Conservation (phyloP, 2,888 invertebrate genomes). For the Sesia apiformis region DNA sequence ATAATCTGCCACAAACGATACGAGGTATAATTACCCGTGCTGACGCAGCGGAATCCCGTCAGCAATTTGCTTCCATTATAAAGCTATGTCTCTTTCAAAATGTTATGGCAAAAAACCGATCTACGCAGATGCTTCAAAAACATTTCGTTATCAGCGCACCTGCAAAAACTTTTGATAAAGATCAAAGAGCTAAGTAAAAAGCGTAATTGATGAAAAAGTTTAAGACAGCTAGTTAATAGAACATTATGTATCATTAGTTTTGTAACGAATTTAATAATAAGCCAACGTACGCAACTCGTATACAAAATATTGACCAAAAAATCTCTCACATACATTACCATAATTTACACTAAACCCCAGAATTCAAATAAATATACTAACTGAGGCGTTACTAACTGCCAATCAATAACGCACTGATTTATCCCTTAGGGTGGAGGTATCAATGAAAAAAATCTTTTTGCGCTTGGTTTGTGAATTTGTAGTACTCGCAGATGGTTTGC, state of each 20-base stretch:
- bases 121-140: neutral
- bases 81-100: neutral
- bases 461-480: neutral
- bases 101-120: neutral
- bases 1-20: constrained; percentile 15
- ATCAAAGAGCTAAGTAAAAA: neutral
- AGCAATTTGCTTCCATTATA: constrained; percentile 2
- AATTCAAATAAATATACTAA: constrained; percentile 36
- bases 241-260: too few species aligned
- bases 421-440: constrained; percentile 44
- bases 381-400: constrained; percentile 62
- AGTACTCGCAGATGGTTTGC: constrained; percentile 36
- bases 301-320: neutral
- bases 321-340: constrained; percentile 31
- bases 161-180: constrained; percentile 8
- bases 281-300: too few species aligned
- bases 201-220: too few species aligned
- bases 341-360: constrained; percentile 27
- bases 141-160: neutral
- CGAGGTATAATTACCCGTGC: constrained; percentile 13
- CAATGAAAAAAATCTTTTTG: constrained; percentile 24
- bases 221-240: too few species aligned
- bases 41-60: constrained; percentile 16
- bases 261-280: too few species aligned
- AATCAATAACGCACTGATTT: constrained; percentile 67